phyloP scores from a whole-genome alignment of 1,140 invertebrate species.

The Leucophenga varia region DNA sequence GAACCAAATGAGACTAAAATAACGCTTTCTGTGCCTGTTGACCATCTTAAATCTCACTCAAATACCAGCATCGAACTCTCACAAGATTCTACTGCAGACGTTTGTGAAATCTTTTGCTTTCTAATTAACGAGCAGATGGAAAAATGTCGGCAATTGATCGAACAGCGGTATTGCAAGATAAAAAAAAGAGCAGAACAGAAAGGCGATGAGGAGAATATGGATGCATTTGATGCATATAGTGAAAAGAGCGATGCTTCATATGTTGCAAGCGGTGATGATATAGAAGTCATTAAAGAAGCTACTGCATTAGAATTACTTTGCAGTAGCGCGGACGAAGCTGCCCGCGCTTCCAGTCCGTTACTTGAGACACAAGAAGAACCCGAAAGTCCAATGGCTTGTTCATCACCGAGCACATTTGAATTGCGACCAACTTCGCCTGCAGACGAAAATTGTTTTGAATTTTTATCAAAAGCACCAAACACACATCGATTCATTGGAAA shows the following conservation, averaged over 20 bases:
- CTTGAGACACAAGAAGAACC: too few species aligned
- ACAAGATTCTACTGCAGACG: slow-evolving; percentile 34
- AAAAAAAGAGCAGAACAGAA: slow-evolving; percentile 17
- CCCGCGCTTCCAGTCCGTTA: too few species aligned
- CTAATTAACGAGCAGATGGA: slow-evolving; percentile 75
- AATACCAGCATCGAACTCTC: slow-evolving; percentile 27
- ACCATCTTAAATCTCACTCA: slow-evolving; percentile 11
- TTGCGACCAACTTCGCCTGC: not conserved
- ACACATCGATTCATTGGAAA: slow-evolving; percentile 78
- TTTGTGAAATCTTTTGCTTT: slow-evolving; percentile 73
- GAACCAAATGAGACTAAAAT: slow-evolving; percentile 13
- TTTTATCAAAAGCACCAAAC: slow-evolving; percentile 74
- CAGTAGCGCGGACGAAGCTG: too few species aligned
- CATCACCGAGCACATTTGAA: too few species aligned
- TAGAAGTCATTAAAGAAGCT: slow-evolving; percentile 19
- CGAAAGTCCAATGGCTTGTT: slow-evolving; percentile 25
- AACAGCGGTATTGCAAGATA: slow-evolving; percentile 59
- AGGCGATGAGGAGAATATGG: slow-evolving; percentile 15
- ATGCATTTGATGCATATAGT: slow-evolving; percentile 7
- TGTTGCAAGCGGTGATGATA: not conserved
- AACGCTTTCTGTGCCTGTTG: not conserved
- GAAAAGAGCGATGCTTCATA: not conserved
- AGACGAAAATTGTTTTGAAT: slow-evolving; percentile 61
- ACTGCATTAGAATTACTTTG: slow-evolving; percentile 31
- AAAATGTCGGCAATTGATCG: slow-evolving; percentile 69